Base-by-base conservation (phyloP, 2,888 invertebrate species). In the Parnassius glacialis region DNA sequence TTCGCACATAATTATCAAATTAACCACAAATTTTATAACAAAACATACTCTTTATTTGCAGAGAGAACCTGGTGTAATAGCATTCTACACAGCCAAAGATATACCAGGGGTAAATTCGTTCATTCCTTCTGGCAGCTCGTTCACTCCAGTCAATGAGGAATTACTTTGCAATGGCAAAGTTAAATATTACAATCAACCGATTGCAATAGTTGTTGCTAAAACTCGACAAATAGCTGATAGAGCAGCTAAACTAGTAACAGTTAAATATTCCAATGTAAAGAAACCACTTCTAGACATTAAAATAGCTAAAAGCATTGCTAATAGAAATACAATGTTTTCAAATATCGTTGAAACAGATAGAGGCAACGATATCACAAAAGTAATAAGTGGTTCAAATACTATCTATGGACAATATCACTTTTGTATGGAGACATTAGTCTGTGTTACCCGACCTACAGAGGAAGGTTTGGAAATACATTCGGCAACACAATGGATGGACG, bases 381-480 rank as follows among this genome's bases (percentile, higher is more conserved):
- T 75, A 13, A 86, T 92, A 12, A 77, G 69, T 67, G 95, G 95
- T 0, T 83, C 74, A 1, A 87, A 92, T 57, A 80, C 90, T 50
- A 79, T 92, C 64, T 93, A 92, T 42, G 76, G 88, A 10, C 96
- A 96, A 73, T 95, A 94, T 73, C 95, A 96, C 76, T 95, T 93
- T 70, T 92, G 93, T 10, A 94, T 95, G 94, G 96, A 96, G 78
- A 93, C 94, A 0, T 92, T 95, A 59, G 88, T 87, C 1, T 93
- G 93, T 71, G 85, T 94, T 0, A 93, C 93, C 34, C 78, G 93
- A 13, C 95, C 95, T 0, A 87, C 85, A 3, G 96, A 96, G 74
- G 94, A 95, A 74, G 94, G 94, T 1, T 78, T 95, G 67, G 92
- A 94, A 61, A 92, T 96, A 1, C 92, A 90, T 73, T 81, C 93